Evolutionary conservation across 2,797 vertebrate species (phyloP).

Genomic region (Gymnoscopelus microlampas): DNA sequence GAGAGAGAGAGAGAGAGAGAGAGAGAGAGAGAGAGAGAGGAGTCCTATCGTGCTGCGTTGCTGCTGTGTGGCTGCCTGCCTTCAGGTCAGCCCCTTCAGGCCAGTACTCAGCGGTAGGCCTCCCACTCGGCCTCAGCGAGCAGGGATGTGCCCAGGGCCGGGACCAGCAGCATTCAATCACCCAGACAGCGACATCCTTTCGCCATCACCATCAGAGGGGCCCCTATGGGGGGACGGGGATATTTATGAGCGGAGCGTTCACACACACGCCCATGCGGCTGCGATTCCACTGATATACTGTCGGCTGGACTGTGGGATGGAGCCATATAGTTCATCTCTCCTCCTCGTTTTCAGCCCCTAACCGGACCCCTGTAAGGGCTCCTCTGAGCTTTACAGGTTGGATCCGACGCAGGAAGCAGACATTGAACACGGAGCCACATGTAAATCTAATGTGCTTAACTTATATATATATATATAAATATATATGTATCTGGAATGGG

Average conservation of each 20-base stretch:
- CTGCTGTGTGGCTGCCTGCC: constrained; percentile 62
- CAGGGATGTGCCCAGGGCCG: constrained; percentile 75
- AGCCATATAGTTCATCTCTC: constrained; percentile 82
- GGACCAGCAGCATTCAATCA: constrained; percentile 82
- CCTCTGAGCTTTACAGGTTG: constrained; percentile 74
- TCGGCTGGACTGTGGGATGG: constrained; percentile 71
- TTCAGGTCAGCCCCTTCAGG: constrained; percentile 68
- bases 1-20: constrained; percentile 37
- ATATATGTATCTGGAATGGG: constrained; percentile 13
- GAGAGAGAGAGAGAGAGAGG: constrained; percentile 45
- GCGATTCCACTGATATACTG: constrained; percentile 80
- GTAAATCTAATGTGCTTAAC: constrained; percentile 51
- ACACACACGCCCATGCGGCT: constrained; percentile 71
- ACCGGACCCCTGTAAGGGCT: constrained; percentile 74
- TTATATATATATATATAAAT: too few species aligned
- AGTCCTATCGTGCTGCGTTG: constrained; percentile 55
- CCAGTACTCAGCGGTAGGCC: constrained; percentile 68
- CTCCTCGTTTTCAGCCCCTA: constrained; percentile 76
- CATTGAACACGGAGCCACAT: constrained; percentile 33
- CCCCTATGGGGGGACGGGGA: constrained; percentile 73
- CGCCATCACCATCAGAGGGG: constrained; percentile 81
- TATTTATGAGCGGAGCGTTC: constrained; percentile 82
- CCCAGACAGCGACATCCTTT: constrained; percentile 84
- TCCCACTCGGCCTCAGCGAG: constrained; percentile 66
- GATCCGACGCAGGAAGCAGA: constrained; percentile 74